phyloP scores from a whole-genome alignment of 2,888 invertebrate species.

The Aproaerema taeniolella region DNA sequence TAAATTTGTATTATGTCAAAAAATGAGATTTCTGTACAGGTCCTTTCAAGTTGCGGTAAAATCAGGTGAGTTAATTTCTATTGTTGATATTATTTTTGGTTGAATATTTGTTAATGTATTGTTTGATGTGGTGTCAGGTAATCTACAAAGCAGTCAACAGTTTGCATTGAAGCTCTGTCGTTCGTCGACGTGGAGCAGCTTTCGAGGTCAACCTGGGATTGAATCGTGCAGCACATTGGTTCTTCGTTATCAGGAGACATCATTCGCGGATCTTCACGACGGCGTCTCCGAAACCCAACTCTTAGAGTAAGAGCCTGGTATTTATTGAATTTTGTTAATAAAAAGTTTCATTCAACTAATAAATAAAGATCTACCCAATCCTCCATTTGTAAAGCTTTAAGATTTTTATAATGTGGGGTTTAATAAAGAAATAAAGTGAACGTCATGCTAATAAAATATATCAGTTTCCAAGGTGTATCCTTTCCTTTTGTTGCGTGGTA shows the following conservation, averaged over 20 bases:
- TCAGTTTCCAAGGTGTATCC: slow-evolving; percentile 31
- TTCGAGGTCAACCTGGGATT: background rate
- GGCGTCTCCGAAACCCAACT: slow-evolving; percentile 34
- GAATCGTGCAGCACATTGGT: background rate
- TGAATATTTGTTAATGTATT: slow-evolving; percentile 28
- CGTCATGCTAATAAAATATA: slow-evolving; percentile 17
- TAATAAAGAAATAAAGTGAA: slow-evolving; percentile 21
- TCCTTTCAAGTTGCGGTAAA: slow-evolving; percentile 26
- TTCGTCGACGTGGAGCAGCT: too few species aligned
- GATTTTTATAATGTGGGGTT: slow-evolving; percentile 31
- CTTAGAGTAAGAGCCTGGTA: slow-evolving; percentile 73
- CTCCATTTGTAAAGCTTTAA: slow-evolving; percentile 15
- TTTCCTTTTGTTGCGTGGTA: slow-evolving; percentile 19
- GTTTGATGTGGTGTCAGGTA: slow-evolving; percentile 53
- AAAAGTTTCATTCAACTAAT: slow-evolving; percentile 45
- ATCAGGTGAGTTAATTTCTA: slow-evolving; percentile 58
- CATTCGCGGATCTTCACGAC: background rate
- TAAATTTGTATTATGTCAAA: slow-evolving; percentile 57
- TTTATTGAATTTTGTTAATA: slow-evolving; percentile 68
- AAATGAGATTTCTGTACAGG: slow-evolving; percentile 45
- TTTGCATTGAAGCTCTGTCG: background rate
- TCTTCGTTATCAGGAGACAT: slow-evolving; percentile 1
- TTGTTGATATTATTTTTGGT: slow-evolving; percentile 32
- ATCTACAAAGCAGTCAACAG: slow-evolving; percentile 21
- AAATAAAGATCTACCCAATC: slow-evolving; percentile 33